These are phyloP conservation scores for Strix uralensis DNA, from an alignment of 2,113 vertebrate genomes.

Conservation along the genomic window DNA sequence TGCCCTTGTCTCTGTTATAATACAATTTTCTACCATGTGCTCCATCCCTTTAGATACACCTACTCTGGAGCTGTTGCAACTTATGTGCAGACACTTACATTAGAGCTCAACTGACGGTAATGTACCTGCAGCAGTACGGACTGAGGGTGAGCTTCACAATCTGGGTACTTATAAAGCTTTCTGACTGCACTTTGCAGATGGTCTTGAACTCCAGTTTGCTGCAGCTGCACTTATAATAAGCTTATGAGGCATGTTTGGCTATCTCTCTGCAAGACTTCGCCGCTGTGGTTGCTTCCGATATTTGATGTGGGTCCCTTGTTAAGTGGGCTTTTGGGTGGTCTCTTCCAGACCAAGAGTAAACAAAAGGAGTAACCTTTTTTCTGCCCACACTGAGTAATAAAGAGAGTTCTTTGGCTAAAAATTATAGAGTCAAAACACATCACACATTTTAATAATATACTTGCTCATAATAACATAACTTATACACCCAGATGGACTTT, in stretches of 20 bases:
- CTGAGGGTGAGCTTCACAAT: neutral
- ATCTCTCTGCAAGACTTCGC: neutral
- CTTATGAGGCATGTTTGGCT: neutral
- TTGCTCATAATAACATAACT: neutral
- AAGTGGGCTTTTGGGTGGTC: neutral
- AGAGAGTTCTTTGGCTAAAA: neutral
- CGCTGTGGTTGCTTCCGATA: neutral
- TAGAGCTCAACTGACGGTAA: neutral
- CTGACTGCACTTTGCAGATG: neutral
- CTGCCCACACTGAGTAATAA: neutral
- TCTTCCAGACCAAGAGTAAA: neutral
- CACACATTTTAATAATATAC: neutral
- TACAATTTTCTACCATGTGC: rapidly evolving
- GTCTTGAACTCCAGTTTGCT: neutral
- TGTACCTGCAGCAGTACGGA: neutral
- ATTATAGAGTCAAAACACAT: neutral
- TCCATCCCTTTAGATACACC: neutral
- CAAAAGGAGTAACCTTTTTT: neutral
- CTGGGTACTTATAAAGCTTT: neutral
- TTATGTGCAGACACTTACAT: neutral
- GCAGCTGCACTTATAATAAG: neutral
- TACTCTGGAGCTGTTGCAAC: neutral
- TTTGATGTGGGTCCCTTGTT: neutral
- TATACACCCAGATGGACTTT: neutral
- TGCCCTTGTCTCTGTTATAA: neutral